Conservation (phyloP, 2,113 vertebrate genomes). For the Laticauda colubrina region DNA sequence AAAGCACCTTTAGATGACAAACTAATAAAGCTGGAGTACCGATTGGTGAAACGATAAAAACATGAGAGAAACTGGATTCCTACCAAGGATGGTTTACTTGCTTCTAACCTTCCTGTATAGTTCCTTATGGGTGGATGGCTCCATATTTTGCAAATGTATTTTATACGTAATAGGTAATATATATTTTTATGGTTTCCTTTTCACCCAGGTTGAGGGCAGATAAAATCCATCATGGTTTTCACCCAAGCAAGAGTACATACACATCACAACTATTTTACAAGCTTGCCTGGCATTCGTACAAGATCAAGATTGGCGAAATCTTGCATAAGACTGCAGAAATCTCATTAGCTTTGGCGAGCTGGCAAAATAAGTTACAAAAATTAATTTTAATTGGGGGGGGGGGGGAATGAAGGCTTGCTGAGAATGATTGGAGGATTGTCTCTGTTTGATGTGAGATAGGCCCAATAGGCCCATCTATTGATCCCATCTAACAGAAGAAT, state of each 20-base stretch:
- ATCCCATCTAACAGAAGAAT: slow-evolving; percentile 54
- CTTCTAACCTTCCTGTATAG: not conserved
- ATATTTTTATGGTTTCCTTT: not conserved
- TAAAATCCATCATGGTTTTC: not conserved
- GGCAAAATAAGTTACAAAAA: not conserved
- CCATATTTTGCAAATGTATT: not conserved
- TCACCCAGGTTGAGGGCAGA: not conserved
- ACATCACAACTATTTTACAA: not conserved
- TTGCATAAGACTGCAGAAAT: not conserved
- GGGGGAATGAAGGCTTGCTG: not conserved
- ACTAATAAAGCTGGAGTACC: not conserved
- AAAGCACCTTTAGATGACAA: not conserved
- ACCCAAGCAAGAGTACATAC: not conserved
- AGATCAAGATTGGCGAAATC: not conserved
- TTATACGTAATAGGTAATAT: not conserved
- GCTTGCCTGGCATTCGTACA: not conserved
- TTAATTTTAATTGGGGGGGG: not conserved
- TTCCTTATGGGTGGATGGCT: not conserved
- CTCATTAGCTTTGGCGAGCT: not conserved
- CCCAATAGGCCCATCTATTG: not conserved
- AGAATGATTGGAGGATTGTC: not conserved
- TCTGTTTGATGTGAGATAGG: too few species aligned
- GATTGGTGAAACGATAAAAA: not conserved
- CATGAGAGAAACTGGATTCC: not conserved
- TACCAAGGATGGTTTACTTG: not conserved